Base-by-base conservation (phyloP, 1,140 invertebrate genomes). In the Heliconius hewitsoni region DNA sequence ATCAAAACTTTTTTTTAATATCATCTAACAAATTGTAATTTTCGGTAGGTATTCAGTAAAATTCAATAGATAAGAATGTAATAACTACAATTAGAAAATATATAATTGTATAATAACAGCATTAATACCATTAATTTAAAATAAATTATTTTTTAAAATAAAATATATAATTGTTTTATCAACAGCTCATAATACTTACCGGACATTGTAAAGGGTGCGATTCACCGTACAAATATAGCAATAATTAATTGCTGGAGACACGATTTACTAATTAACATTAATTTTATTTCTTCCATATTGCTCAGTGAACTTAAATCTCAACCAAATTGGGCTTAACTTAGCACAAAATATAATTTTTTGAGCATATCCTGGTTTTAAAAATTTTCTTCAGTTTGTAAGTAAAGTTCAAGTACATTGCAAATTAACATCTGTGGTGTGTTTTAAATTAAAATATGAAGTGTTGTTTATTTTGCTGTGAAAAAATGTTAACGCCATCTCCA, bases 401-500 rank as follows among this genome's bases (percentile, higher is more conserved):
- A 57, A 27, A 66, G 11, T 66, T 27, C 60, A 66, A 66, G 60
- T 66, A 13, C 8, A n/a, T n/a, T n/a, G n/a, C n/a, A 66, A 66
- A 27, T 13, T 1, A 23, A 16, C 60, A 30, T 66, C 23, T 11
- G 60, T 66, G 23, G 60, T 13, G 2, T 30, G 16, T 66, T 27
- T 23, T 11, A 16, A 30, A 16, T 66, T 30, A 27, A 27, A 27
- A 13, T 16, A 66, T 27, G 23, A 66, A 16, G 60, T 66, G 60
- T 66, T 66, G 9, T 30, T 66, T 66, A n/a, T 66, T 66, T 66
- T 66, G 3, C 27, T 30, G 27, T 30, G 23, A 66, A 66, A 66
- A 66, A 30, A 66, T 30, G 60, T 66, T 66, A 23, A 66, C 27
- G 60, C 60, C 60, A 66, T 66, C 60, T 66, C 13, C 60, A 66